Evolutionary conservation across 2,888 invertebrate genomes (phyloP).

Genomic region (Stenodera caucasica): DNA sequence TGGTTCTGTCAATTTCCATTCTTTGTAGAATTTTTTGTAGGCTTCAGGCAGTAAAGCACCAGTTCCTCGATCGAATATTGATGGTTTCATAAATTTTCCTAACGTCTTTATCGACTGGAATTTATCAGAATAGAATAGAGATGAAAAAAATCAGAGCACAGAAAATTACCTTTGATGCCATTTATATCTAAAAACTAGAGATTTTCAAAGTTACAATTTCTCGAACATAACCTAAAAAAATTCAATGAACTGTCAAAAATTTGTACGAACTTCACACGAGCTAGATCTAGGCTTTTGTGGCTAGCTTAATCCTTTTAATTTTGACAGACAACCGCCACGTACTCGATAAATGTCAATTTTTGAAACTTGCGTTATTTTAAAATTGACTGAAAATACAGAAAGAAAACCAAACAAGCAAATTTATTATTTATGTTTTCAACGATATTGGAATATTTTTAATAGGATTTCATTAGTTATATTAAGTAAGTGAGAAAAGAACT

Average conservation of each 20-base stretch:
- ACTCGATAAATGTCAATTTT: too few relatives aligned
- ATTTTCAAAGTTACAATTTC: background rate
- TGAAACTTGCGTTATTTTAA: too few relatives aligned
- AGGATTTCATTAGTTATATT: too few relatives aligned
- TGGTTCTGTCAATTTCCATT: constrained; percentile 73
- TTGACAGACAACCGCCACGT: too few relatives aligned
- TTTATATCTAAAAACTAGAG: background rate
- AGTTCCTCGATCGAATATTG: constrained; percentile 65
- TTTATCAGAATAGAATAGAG: background rate
- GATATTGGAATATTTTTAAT: too few relatives aligned
- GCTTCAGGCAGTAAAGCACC: constrained; percentile 73
- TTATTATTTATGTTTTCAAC: too few relatives aligned
- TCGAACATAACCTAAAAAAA: background rate
- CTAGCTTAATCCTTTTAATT: too few relatives aligned
- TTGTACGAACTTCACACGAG: too few relatives aligned
- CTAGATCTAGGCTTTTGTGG: too few relatives aligned
- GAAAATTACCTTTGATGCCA: background rate
- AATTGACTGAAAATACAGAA: too few relatives aligned
- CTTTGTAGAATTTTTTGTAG: constrained; percentile 83
- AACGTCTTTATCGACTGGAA: constrained; percentile 49
- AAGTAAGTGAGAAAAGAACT: too few relatives aligned
- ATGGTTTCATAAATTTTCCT: constrained; percentile 44
- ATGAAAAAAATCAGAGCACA: background rate
- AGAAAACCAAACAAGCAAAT: too few relatives aligned
- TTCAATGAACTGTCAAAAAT: background rate